Conservation (phyloP, 2,797 vertebrate genomes). For the Poecile montanus region DNA sequence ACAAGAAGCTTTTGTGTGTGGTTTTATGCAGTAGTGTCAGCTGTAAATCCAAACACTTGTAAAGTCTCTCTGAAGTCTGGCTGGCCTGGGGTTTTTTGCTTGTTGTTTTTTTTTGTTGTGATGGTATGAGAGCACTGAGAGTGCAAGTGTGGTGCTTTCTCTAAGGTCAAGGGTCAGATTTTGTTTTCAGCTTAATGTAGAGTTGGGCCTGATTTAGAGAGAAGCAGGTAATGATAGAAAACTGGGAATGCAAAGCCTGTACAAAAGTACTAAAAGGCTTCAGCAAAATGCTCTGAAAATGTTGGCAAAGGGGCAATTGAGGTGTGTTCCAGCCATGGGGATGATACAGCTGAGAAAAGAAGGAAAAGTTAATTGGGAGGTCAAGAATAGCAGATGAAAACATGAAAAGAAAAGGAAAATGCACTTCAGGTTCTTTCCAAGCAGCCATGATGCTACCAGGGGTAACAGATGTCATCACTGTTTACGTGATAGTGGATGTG, state of each 20-base stretch:
- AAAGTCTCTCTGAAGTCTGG: background rate
- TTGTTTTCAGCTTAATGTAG: background rate
- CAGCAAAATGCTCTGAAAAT: background rate
- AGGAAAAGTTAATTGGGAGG: background rate
- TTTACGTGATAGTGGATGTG: background rate
- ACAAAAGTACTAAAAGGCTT: background rate
- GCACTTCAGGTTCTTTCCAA: background rate
- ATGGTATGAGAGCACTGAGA: background rate
- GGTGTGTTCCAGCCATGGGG: background rate
- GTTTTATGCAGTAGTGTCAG: background rate
- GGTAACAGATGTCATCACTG: background rate
- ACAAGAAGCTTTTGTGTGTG: background rate
- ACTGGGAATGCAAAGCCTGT: background rate
- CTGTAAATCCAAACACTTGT: background rate
- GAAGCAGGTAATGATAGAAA: background rate
- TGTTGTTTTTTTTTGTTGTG: background rate
- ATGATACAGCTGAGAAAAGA: background rate
- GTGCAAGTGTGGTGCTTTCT: background rate
- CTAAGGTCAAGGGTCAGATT: background rate
- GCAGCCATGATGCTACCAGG: background rate
- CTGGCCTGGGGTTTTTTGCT: background rate
- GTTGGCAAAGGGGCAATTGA: background rate
- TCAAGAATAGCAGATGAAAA: background rate
- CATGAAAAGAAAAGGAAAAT: background rate
- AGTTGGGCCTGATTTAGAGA: background rate